Evolutionary conservation across 2,888 invertebrate genomes (phyloP).

Genomic region (Cremastobaeus sp.): DNA sequence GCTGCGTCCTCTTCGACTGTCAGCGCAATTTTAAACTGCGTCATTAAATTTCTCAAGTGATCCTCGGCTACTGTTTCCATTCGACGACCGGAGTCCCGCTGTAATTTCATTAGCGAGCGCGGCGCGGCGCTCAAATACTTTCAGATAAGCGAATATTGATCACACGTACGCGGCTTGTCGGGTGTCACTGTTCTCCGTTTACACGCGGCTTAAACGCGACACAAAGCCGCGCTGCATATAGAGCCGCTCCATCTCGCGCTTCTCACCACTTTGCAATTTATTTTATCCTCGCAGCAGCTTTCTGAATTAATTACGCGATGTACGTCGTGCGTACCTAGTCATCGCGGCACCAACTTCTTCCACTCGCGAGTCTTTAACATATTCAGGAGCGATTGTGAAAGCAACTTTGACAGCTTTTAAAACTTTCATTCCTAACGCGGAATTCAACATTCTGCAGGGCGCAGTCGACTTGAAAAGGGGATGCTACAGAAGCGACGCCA

Average conservation of each 20-base stretch:
- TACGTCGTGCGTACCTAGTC: constrained; percentile 9
- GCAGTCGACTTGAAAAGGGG: too few relatives aligned
- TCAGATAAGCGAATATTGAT: constrained; percentile 45
- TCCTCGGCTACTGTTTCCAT: too few relatives aligned
- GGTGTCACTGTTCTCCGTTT: constrained; percentile 21
- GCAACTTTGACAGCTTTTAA: background rate
- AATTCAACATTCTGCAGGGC: too few relatives aligned
- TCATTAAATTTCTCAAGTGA: background rate
- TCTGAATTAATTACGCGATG: constrained; percentile 43
- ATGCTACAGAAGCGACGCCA: too few relatives aligned
- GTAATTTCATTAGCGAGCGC: constrained; percentile 27
- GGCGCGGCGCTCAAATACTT: constrained; percentile 25
- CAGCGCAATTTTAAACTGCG: too few relatives aligned
- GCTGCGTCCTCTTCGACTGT: too few relatives aligned
- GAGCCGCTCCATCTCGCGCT: constrained; percentile 26
- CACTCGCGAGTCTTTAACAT: constrained; percentile 10
- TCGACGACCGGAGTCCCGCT: constrained; percentile 7
- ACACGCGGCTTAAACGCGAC: constrained; percentile 31
- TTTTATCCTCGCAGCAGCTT: constrained; percentile 43
- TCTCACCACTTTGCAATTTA: constrained; percentile 21
- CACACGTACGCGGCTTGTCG: constrained; percentile 23
- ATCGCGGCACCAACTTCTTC: constrained; percentile 23
- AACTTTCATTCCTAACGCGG: too few relatives aligned
- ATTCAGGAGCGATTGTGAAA: background rate
- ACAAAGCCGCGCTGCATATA: constrained; percentile 27